These are phyloP conservation scores for Aythya baeri DNA, from an alignment of 2,113 vertebrate genomes.

Conservation along the genomic window DNA sequence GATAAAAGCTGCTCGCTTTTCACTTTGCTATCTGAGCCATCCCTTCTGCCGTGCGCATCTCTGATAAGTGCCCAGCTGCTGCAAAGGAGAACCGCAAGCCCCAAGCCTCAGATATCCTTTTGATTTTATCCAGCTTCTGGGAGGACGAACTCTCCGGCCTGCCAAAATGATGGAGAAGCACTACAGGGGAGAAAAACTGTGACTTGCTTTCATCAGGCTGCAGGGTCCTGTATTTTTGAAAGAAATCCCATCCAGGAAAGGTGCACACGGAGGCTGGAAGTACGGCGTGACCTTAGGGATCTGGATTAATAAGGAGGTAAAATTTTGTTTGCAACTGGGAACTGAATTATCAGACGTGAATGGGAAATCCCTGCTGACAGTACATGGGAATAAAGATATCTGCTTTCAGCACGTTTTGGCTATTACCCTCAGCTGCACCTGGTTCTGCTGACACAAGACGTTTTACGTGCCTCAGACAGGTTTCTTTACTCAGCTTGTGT, in stretches of 20 bases:
- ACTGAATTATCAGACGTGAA: not conserved
- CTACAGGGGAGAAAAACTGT: not conserved
- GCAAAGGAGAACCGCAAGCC: not conserved
- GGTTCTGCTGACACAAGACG: not conserved
- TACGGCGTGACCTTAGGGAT: fast-evolving
- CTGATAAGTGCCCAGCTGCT: not conserved
- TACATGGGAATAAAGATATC: not conserved
- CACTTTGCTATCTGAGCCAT: not conserved
- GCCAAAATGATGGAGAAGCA: not conserved
- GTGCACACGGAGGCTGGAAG: not conserved
- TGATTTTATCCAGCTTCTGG: not conserved
- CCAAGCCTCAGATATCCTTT: not conserved
- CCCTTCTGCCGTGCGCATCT: not conserved
- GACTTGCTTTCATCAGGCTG: not conserved
- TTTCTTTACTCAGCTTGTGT: not conserved
- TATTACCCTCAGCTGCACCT: not conserved
- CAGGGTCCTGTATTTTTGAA: not conserved
- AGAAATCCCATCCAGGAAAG: not conserved
- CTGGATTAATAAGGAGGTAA: not conserved
- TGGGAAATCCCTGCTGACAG: not conserved
- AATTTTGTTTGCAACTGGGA: not conserved
- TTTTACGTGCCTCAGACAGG: not conserved
- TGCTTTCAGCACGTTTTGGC: not conserved
- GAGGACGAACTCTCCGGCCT: not conserved
- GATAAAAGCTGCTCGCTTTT: not conserved